Conservation (phyloP, 2,113 vertebrate species). For the Peromyscus polionotus region DNA sequence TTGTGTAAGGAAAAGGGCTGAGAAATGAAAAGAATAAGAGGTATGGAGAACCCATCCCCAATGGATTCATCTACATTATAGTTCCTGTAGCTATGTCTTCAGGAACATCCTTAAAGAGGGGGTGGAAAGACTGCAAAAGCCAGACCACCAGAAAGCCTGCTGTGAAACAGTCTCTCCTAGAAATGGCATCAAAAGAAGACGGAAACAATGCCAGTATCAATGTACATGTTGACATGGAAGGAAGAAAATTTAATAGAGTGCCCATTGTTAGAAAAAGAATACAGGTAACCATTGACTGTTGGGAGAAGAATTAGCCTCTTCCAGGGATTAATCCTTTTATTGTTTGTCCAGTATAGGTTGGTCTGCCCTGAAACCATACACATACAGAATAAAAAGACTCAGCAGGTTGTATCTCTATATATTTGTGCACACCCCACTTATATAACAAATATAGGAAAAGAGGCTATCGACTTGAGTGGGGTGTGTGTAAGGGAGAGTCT, state of each 20-base stretch:
- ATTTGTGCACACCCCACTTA: neutral
- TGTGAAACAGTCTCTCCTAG: neutral
- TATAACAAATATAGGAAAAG: neutral
- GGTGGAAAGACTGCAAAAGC: neutral
- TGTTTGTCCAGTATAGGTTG: neutral
- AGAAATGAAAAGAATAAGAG: neutral
- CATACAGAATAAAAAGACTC: neutral
- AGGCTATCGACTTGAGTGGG: neutral
- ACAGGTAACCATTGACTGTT: neutral
- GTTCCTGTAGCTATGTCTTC: neutral
- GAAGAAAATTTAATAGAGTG: neutral
- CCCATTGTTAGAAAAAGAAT: neutral
- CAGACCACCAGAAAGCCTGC: neutral
- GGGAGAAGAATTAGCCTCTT: neutral
- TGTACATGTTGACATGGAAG: neutral
- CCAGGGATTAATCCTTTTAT: neutral
- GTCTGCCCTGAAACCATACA: neutral
- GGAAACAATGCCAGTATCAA: neutral
- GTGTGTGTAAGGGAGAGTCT: rapidly evolving
- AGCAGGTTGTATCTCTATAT: neutral
- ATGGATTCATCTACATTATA: no score
- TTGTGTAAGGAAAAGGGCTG: neutral
- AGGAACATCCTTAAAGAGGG: neutral
- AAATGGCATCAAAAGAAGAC: neutral
- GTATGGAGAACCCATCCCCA: neutral